Percentiles rank a stretch among this genome's conserved stretches.
Conservation (phyloP, 2,888 invertebrate species). For the Agrotis puta region DNA sequence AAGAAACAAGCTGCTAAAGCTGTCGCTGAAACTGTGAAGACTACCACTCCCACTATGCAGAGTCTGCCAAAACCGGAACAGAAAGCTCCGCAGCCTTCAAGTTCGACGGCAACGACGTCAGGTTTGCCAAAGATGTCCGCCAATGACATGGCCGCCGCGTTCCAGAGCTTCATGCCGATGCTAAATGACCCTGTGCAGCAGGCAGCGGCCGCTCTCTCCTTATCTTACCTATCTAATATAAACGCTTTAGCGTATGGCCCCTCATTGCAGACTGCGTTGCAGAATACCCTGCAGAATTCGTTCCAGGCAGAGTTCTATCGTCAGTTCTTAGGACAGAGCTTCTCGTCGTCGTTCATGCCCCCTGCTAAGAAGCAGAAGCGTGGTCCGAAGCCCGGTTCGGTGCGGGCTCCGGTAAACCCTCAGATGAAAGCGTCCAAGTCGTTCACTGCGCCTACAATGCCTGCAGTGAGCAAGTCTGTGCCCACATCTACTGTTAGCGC, state of each 20-base stretch:
- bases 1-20: slow-evolving; percentile 81
- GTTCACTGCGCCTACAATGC: slow-evolving; percentile 50
- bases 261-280: slow-evolving; percentile 78
- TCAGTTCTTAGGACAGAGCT: slow-evolving; percentile 81
- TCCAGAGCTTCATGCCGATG: slow-evolving; percentile 84
- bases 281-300: slow-evolving; percentile 78
- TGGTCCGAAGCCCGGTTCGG: slow-evolving; percentile 75
- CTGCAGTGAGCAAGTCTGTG: slow-evolving; percentile 68
- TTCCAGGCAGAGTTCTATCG: slow-evolving; percentile 88
- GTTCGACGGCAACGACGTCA: slow-evolving; percentile 61
- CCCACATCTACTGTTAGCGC: slow-evolving; percentile 71
- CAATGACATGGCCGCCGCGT: slow-evolving; percentile 82
- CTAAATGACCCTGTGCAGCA: slow-evolving; percentile 82
- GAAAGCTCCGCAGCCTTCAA: slow-evolving; percentile 54
- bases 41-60: slow-evolving; percentile 53
- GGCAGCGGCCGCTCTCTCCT: slow-evolving; percentile 82
- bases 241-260: slow-evolving; percentile 82
- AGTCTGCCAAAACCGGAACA: slow-evolving; percentile 74
- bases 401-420: slow-evolving; percentile 57
- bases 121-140: slow-evolving; percentile 80
- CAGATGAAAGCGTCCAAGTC: slow-evolving; percentile 73
- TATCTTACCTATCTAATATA: slow-evolving; percentile 82
- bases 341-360: slow-evolving; percentile 80
- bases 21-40: slow-evolving; percentile 73
- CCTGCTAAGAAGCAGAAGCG: slow-evolving; percentile 85